Conservation (phyloP, 2,113 vertebrate species). For the Aptenodytes forsteri region DNA sequence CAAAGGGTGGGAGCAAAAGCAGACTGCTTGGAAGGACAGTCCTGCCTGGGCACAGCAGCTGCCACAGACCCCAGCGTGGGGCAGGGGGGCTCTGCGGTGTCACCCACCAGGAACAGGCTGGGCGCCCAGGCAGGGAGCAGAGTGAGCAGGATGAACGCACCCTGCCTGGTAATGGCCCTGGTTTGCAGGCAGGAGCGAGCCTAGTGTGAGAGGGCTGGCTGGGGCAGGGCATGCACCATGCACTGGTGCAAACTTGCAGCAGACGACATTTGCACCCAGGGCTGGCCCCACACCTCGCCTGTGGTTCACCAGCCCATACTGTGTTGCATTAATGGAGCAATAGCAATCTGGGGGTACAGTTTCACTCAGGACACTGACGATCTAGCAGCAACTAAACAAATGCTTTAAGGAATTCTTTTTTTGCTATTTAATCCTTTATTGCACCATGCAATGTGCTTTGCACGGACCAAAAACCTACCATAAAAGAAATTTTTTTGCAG, state of each 20-base stretch:
- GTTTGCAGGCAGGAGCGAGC: neutral
- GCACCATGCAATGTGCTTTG: neutral
- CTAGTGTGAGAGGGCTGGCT: neutral
- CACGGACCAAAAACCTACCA: neutral
- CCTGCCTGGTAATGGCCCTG: neutral
- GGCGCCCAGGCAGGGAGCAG: neutral
- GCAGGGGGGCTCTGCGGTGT: fast-evolving
- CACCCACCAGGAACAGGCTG: neutral
- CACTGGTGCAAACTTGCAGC: neutral
- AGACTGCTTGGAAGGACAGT: neutral
- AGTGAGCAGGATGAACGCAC: fast-evolving
- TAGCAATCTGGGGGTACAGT: neutral
- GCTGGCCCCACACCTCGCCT: neutral
- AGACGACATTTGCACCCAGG: neutral
- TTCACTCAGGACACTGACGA: neutral
- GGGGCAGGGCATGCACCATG: neutral
- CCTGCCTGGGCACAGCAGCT: fast-evolving
- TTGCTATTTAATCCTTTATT: neutral
- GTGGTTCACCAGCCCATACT: neutral
- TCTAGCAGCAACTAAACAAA: neutral
- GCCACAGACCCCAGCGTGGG: neutral
- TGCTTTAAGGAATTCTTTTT: neutral
- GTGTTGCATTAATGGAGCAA: fast-evolving
- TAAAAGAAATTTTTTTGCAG: fast-evolving
- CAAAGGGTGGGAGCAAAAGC: neutral